These are phyloP conservation scores for Litoditis marina DNA, from an alignment of 2,888 invertebrate species.

Conservation along the genomic window DNA sequence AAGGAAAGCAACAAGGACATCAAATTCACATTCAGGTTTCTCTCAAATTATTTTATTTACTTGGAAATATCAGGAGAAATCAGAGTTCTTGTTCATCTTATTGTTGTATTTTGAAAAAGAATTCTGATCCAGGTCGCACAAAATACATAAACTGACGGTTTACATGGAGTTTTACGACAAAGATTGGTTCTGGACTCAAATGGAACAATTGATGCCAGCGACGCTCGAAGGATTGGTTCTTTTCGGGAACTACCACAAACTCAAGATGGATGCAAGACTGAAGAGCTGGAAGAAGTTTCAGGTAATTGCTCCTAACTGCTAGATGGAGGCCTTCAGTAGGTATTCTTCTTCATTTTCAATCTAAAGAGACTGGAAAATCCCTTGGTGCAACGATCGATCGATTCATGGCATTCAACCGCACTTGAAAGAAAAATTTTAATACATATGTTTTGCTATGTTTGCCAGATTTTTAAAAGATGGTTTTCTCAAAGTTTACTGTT, in stretches of 20 bases:
- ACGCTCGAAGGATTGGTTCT: slow-evolving; percentile 20
- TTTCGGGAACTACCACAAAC: slow-evolving; percentile 23
- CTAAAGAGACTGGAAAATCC: slow-evolving; percentile 1
- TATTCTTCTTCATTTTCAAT: too few species aligned
- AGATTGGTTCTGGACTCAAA: slow-evolving; percentile 14
- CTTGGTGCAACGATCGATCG: too few species aligned
- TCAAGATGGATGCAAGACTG: slow-evolving; percentile 17
- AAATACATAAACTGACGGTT: slow-evolving; percentile 17
- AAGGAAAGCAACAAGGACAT: not conserved
- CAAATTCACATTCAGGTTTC: not conserved
- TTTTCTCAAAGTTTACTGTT: too few species aligned
- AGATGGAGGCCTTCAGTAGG: too few species aligned
- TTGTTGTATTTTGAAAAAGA: too few species aligned
- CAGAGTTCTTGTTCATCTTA: too few species aligned
- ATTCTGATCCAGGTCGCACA: slow-evolving; percentile 9
- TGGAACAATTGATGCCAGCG: slow-evolving; percentile 9
- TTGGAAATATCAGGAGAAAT: too few species aligned
- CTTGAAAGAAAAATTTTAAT: too few species aligned
- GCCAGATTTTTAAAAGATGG: too few species aligned
- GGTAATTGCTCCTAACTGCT: too few species aligned
- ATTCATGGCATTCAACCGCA: too few species aligned
- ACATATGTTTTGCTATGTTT: too few species aligned
- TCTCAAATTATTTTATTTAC: not conserved
- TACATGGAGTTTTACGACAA: slow-evolving; percentile 32
- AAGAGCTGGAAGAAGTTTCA: slow-evolving; percentile 15